Base-by-base conservation (phyloP, 2,888 invertebrate genomes). In the Parelbella ahira region DNA sequence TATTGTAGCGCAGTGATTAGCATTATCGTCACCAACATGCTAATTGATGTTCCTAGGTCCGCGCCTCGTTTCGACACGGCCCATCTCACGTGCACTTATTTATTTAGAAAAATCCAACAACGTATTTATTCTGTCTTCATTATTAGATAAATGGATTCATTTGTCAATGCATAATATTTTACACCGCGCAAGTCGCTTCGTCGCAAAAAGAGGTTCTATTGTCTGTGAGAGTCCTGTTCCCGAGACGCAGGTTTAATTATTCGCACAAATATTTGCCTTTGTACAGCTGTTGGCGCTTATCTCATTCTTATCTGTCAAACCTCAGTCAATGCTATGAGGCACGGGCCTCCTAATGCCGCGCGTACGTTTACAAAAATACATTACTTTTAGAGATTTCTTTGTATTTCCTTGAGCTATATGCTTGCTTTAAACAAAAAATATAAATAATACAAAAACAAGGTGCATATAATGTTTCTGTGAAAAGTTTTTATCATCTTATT, bases 301-400 rank as follows among this genome's bases (percentile, higher is more conserved):
- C 84, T 77, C 52, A 51, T 64, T 63, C 64, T 84, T 87, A 86
- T 86, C 86, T 86, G 86, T 83, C 86, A 86, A 87, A 84, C 75
- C 80, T 66, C 80, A 83, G 84, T 86, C 86, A 83, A 84, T 84
- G 82, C 75, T 80, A 62, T 57, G 68, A 63, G 71, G 74, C 79
- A 76, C 81, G 78, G 70, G 74, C 72, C 64, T n/a, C n/a, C n/a
- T n/a, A n/a, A n/a, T n/a, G n/a, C n/a, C n/a, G n/a, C n/a, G n/a
- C n/a, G n/a, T n/a, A n/a, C n/a, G n/a, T n/a, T n/a, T n/a, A n/a
- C n/a, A n/a, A n/a, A n/a, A n/a, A n/a, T n/a, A n/a, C n/a, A n/a
- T n/a, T n/a, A n/a, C n/a, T n/a, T n/a, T n/a, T n/a, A n/a, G n/a
- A n/a, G n/a, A n/a, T n/a, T n/a, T n/a, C n/a, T n/a, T n/a, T n/a